Conservation (phyloP, 2,888 invertebrate genomes). For the Tromatobia lineatoria region DNA sequence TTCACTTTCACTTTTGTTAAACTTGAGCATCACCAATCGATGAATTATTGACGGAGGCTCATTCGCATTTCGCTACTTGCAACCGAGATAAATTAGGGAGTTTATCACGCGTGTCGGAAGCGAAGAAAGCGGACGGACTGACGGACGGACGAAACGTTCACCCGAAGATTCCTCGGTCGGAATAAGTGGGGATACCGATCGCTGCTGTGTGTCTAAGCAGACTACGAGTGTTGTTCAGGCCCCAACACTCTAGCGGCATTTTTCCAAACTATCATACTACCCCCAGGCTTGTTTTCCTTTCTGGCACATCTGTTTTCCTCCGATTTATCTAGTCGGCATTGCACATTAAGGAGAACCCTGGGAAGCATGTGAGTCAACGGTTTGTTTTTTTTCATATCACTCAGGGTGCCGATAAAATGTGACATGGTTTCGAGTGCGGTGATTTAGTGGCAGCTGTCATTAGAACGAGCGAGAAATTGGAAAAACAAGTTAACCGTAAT, state of each 20-base stretch:
- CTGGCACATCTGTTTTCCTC: constrained; percentile 38
- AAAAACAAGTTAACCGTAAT: constrained; percentile 35
- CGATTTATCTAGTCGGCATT: constrained; percentile 37
- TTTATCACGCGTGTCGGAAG: constrained; percentile 16
- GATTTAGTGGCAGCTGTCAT: constrained; percentile 18
- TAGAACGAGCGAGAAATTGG: constrained; percentile 21
- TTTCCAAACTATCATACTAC: constrained; percentile 40
- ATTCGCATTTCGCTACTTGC: background rate
- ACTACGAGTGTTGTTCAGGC: background rate
- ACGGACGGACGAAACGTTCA: constrained; percentile 25
- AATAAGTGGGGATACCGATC: constrained; percentile 18
- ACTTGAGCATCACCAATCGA: constrained; percentile 12
- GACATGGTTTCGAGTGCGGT: background rate
- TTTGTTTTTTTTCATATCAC: constrained; percentile 22
- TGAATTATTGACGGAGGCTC: constrained; percentile 15
- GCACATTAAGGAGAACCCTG: background rate
- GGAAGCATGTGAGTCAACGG: constrained; percentile 1
- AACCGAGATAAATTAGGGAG: constrained; percentile 8
- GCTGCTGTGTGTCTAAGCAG: background rate
- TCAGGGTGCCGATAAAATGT: constrained; percentile 4
- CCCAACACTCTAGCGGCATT: constrained; percentile 30
- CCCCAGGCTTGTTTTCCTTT: constrained; percentile 35
- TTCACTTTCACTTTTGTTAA: constrained; percentile 53
- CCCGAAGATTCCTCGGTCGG: constrained; percentile 46
- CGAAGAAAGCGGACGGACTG: constrained; percentile 30